Base-by-base conservation (phyloP, 2,888 invertebrate species). In the Melanargia galathea region DNA sequence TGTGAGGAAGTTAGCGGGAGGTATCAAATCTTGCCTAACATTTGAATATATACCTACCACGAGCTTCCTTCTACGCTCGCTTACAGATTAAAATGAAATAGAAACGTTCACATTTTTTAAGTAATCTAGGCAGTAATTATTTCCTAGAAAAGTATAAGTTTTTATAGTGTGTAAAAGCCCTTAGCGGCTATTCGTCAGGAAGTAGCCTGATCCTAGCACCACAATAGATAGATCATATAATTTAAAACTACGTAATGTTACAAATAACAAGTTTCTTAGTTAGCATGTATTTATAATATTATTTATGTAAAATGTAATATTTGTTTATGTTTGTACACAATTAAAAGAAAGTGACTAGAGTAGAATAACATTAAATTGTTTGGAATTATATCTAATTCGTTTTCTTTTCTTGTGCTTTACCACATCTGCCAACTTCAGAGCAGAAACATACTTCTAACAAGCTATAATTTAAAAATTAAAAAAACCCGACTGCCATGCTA, bases 361-460 rank as follows among this genome's bases (percentile, higher is more conserved):
- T 77, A 77, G 74, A 68, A 69, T 71, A 72, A 67, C 69, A 78
- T 77, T 78, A 79, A 77, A 79, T 72, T 70, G 73, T 76, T 77
- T 73, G 61, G 65, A 70, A 71, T 64, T 51, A 46, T 33, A 51
- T 55, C 10, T 11, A 10, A 11, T 2, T 62, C 48, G 57, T 61
- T 60, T 45, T 49, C n/a, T n/a, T n/a, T n/a, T n/a, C n/a, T 2
- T 45, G 45, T 20, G 2, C 5, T 52, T 51, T 8, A 26, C 18
- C 20, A 4, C 7, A n/a, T 26, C 8, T 26, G 10, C 46, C 2
- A 46, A 16, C 40, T 30, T 30, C 8, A 30, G 1, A 8, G 30
- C 30, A 8, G 30, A 30, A 30, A 30, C 30, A 30, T 30, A n/a
- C n/a, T n/a, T n/a, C n/a, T n/a, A n/a, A n/a, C n/a, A n/a, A n/a